Conservation (phyloP, 2,113 vertebrate genomes). For the Corydoras sp. region DNA sequence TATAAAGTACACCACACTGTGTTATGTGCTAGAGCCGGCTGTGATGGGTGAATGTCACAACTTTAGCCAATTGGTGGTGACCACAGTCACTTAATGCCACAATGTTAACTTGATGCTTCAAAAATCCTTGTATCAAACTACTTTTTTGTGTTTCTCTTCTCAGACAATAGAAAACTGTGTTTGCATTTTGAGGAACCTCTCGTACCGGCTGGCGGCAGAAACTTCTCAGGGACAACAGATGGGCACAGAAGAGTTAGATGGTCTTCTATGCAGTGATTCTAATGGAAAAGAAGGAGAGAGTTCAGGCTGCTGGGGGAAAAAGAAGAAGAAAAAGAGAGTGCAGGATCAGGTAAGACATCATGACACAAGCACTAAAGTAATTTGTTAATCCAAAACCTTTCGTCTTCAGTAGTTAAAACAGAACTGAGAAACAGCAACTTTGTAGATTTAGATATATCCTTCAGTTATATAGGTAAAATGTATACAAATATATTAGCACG, state of each 20-base stretch:
- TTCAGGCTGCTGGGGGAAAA: slow-evolving; percentile 98
- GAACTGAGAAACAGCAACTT: no score
- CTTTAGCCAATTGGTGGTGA: not conserved
- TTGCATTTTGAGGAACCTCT: slow-evolving; percentile 98
- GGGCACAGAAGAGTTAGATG: slow-evolving; percentile 93
- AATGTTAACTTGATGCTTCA: not conserved
- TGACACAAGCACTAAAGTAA: not conserved
- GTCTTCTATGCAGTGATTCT: slow-evolving; percentile 87
- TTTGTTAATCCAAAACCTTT: no score
- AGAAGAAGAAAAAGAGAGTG: slow-evolving; percentile 99
- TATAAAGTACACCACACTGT: not conserved
- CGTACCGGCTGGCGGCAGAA: slow-evolving; percentile 95
- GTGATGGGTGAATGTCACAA: no score
- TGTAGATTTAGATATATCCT: no score
- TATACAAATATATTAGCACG: no score
- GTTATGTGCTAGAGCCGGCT: not conserved
- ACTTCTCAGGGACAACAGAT: slow-evolving; percentile 98
- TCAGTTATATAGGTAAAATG: no score
- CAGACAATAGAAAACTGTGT: slow-evolving; percentile 99
- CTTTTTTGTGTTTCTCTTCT: not conserved
- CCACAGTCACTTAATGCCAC: not conserved
- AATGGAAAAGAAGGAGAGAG: slow-evolving; percentile 88
- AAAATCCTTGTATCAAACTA: not conserved
- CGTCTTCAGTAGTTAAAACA: no score
- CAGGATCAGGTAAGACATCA: slow-evolving; percentile 81